Percentiles rank a stretch among this genome's conserved stretches.
Conservation (phyloP, 2,113 vertebrate genomes). For the Hemichromis elongatus region DNA sequence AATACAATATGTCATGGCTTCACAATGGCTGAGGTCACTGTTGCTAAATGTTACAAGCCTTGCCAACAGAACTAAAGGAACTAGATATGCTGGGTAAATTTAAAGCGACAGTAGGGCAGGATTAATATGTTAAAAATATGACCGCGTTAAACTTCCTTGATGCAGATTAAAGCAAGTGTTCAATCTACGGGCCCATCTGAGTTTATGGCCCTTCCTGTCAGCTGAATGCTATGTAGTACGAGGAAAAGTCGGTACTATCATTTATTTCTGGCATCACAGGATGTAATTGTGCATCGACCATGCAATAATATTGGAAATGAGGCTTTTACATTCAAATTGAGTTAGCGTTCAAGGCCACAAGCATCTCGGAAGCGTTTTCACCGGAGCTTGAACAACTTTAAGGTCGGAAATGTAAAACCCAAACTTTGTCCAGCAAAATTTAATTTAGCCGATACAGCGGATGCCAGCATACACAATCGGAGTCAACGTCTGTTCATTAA, state of each 20-base stretch:
- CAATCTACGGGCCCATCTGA: neutral
- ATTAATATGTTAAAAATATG: neutral
- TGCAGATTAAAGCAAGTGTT: neutral
- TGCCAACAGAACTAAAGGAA: neutral
- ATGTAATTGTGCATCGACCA: neutral
- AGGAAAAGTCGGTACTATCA: neutral
- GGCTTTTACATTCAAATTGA: neutral
- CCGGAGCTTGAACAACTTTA: neutral
- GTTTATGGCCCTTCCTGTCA: neutral
- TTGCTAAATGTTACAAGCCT: slow-evolving; percentile 1
- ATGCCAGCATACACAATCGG: neutral
- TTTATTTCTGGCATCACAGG: neutral
- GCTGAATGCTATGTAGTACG: neutral
- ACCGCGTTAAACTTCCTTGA: neutral
- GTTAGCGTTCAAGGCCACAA: neutral
- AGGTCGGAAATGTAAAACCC: neutral
- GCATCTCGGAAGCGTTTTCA: neutral
- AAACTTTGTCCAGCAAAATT: neutral
- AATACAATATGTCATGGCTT: slow-evolving; percentile 29
- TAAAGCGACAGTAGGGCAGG: neutral
- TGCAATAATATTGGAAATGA: neutral
- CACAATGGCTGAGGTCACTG: slow-evolving; percentile 12
- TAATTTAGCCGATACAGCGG: neutral
- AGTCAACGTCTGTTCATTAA: neutral
- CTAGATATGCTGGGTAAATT: neutral